Conservation (phyloP, 2,888 invertebrate species). For the Mycalesis mineus region DNA sequence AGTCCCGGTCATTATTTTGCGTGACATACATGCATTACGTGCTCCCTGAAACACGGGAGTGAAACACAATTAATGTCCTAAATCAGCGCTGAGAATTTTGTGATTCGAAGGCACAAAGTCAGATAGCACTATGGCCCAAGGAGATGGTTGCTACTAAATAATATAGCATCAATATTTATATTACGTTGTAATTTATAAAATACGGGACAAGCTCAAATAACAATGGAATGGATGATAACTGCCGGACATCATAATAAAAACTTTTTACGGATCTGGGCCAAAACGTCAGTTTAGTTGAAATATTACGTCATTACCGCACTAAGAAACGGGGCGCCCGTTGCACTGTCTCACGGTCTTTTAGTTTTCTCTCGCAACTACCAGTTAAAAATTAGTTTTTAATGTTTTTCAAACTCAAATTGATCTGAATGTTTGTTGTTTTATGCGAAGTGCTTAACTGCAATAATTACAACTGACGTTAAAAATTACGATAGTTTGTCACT, state of each 20-base stretch:
- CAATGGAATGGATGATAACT: conserved; percentile 27
- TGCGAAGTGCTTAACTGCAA: too few relatives aligned
- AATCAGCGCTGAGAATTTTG: too few relatives aligned
- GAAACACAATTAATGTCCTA: too few relatives aligned
- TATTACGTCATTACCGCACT: conserved; percentile 39
- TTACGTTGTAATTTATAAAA: conserved; percentile 14
- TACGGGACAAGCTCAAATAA: conserved; percentile 21
- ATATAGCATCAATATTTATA: conserved; percentile 1
- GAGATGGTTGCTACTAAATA: too few relatives aligned
- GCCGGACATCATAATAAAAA: conserved; percentile 36
- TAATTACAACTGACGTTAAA: too few relatives aligned
- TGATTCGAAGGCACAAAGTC: too few relatives aligned
- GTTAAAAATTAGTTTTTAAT: background rate
- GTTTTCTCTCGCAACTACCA: conserved; percentile 20
- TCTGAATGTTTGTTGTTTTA: background rate
- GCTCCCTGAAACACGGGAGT: too few relatives aligned
- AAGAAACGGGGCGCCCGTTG: conserved; percentile 29
- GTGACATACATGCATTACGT: too few relatives aligned
- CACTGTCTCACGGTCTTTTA: conserved; percentile 23
- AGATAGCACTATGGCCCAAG: too few relatives aligned
- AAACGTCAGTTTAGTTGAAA: conserved; percentile 37
- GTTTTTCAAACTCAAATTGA: background rate
- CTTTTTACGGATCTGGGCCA: conserved; percentile 38
- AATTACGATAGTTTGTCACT: too few relatives aligned
- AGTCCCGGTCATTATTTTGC: too few relatives aligned